Percentiles rank a stretch among this genome's conserved stretches.
phyloP scores from a whole-genome alignment of 1,140 invertebrate species.

The Pseudomyrmex concolor region DNA sequence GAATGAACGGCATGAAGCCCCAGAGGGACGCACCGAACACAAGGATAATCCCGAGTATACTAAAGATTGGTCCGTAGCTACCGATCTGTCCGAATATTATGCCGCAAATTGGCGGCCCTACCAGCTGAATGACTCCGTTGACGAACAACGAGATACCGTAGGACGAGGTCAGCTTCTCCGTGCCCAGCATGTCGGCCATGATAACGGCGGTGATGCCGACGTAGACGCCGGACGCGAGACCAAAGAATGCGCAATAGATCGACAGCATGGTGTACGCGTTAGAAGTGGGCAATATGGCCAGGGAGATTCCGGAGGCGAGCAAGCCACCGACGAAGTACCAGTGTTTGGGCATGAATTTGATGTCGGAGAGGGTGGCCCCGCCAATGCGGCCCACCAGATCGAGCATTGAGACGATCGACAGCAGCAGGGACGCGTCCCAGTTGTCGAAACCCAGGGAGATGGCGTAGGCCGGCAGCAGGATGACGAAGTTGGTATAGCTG shows the following conservation, averaged over 20 bases:
- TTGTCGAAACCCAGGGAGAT: constrained; percentile 89
- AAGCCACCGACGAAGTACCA: constrained; percentile 93
- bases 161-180: constrained; percentile 92
- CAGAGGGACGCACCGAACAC: constrained; percentile 90
- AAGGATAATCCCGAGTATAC: constrained; percentile 89
- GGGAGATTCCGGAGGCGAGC: constrained; percentile 90
- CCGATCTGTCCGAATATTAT: constrained; percentile 87
- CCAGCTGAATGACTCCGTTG: constrained; percentile 91
- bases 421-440: constrained; percentile 87
- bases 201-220: constrained; percentile 93
- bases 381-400: constrained; percentile 93
- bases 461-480: constrained; percentile 91
- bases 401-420: constrained; percentile 91
- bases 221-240: constrained; percentile 93
- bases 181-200: constrained; percentile 93
- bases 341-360: constrained; percentile 89
- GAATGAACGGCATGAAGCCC: constrained; percentile 90
- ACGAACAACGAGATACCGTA: constrained; percentile 94
- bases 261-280: constrained; percentile 86
- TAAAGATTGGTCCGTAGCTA: constrained; percentile 90
- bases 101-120: constrained; percentile 92
- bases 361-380: constrained; percentile 92
- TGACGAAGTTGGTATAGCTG: constrained; percentile 94
- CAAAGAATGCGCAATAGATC: constrained; percentile 90
- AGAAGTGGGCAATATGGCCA: constrained; percentile 89